A percentile compares a stretch with the other conserved stretches of the same genome.
phyloP scores from a whole-genome alignment of 2,113 vertebrate genomes.

The Malurus alboscapulatus region DNA sequence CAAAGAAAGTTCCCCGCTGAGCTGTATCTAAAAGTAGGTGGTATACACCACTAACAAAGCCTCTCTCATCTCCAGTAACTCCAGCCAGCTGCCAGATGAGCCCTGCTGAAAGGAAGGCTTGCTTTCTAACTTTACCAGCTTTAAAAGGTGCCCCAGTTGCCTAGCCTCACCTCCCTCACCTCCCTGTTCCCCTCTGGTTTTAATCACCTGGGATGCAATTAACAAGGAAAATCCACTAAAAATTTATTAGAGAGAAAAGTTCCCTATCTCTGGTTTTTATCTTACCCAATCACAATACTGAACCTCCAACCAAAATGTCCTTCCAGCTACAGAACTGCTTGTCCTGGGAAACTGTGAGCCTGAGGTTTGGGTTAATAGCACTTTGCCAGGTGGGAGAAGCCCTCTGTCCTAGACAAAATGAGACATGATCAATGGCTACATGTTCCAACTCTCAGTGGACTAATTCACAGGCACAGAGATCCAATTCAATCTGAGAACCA shows the following conservation, averaged over 20 bases:
- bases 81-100: background rate
- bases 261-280: background rate
- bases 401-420: background rate
- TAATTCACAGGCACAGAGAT: slow-evolving; percentile 3
- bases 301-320: background rate
- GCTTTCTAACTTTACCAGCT: background rate
- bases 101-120: background rate
- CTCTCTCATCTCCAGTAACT: slow-evolving; percentile 36
- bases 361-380: background rate
- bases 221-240: slow-evolving; percentile 17
- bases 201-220: slow-evolving; percentile 7
- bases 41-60: slow-evolving; percentile 41
- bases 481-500: slow-evolving; percentile 14
- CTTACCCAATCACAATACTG: background rate
- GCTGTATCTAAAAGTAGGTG: slow-evolving; percentile 44
- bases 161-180: background rate
- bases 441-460: background rate
- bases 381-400: slow-evolving; percentile 3
- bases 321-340: background rate
- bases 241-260: slow-evolving; percentile 9
- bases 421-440: background rate
- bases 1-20: slow-evolving; percentile 5
- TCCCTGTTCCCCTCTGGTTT: background rate
- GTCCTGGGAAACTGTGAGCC: background rate
- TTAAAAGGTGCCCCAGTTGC: slow-evolving; percentile 11